A percentile compares a stretch with the other conserved stretches of the same genome.
phyloP scores from a whole-genome alignment of 2,888 invertebrate genomes.

The Mesoligia furuncula region DNA sequence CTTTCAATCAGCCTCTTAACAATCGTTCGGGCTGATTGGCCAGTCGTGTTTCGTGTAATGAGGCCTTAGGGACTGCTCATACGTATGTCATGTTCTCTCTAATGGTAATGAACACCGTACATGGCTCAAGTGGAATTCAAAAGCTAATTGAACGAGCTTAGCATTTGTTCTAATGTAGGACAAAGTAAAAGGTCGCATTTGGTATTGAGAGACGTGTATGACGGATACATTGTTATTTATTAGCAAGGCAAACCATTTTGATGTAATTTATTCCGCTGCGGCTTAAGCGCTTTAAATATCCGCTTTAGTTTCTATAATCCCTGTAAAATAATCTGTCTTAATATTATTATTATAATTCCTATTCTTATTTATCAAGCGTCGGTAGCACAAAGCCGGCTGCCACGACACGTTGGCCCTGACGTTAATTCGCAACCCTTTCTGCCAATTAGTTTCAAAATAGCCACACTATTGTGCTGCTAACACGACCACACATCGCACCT shows the following conservation, averaged over 20 bases:
- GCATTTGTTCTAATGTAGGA: slow-evolving; percentile 67
- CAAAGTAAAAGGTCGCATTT: slow-evolving; percentile 63
- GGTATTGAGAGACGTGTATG: slow-evolving; percentile 54
- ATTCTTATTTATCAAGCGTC: slow-evolving; percentile 77
- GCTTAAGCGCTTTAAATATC: slow-evolving; percentile 18
- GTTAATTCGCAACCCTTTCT: slow-evolving; percentile 90
- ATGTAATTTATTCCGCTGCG: slow-evolving; percentile 36
- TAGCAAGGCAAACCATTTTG: slow-evolving; percentile 33
- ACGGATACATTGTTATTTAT: slow-evolving; percentile 60
- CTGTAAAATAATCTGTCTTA: slow-evolving; percentile 57
- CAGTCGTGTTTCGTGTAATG: slow-evolving; percentile 82
- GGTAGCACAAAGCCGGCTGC: slow-evolving; percentile 82
- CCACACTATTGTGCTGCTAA: slow-evolving; percentile 88
- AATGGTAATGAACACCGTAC: slow-evolving; percentile 75
- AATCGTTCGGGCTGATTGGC: slow-evolving; percentile 82
- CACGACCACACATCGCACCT: slow-evolving; percentile 84
- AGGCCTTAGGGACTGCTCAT: slow-evolving; percentile 78
- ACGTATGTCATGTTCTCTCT: slow-evolving; percentile 74
- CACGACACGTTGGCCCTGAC: slow-evolving; percentile 84
- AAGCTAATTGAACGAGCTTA: slow-evolving; percentile 69
- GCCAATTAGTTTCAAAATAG: slow-evolving; percentile 91
- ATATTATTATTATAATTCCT: slow-evolving; percentile 74
- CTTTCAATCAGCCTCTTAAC: slow-evolving; percentile 81
- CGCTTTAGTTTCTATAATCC: slow-evolving; percentile 45
- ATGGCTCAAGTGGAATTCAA: slow-evolving; percentile 71